Base-by-base conservation (phyloP, 2,888 invertebrate genomes). In the Halocaridina rubra region DNA sequence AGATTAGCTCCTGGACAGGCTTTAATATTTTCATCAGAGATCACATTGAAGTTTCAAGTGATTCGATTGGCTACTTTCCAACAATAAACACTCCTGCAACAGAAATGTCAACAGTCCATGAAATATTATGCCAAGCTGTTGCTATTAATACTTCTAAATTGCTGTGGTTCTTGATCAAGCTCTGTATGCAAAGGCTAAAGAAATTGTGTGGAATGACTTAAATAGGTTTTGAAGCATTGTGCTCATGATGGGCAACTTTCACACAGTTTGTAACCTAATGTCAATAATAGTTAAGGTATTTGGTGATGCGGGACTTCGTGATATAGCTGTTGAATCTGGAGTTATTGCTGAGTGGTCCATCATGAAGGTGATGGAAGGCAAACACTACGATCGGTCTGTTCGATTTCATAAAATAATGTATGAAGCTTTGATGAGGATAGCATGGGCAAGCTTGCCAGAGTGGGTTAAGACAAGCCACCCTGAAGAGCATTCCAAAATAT, bases 161-260 rank as follows among this genome's bases (percentile, higher is more conserved):
- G 19, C 33, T n/a, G 72, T 19, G 8, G 39, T 72, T 19, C 39
- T 72, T 7, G 72, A 72, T 72, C 72, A 72, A 39, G 24, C 46
- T 72, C 5, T 72, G 19, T 39, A 22, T 72, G 33, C 72, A n/a
- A 19, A 72, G 39, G 33, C 72, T n/a, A 72, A 33, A 39, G 33
- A 72, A 72, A 72, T 72, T 32, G 33, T 19, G 39, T 33, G 39
- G 72, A 32, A 32, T 10, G 10, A 72, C 33, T 19, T 19, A 33
- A n/a, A 39, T 2, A 72, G 39, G 16, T 72, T 3, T 32, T 33
- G 39, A 72, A 39, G 33, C 33, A 39, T 72, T 33, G 22, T 72
- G 19, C 33, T 72, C 5, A 72, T 72, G 39, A 72, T 72, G 72
- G 72, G 72, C 10, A 72, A 72, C 19, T 72, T 72, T 33, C 72